These are phyloP conservation scores for Poeciliopsis paucimaculata DNA, from an alignment of 2,797 vertebrate genomes.

Conservation along the genomic window DNA sequence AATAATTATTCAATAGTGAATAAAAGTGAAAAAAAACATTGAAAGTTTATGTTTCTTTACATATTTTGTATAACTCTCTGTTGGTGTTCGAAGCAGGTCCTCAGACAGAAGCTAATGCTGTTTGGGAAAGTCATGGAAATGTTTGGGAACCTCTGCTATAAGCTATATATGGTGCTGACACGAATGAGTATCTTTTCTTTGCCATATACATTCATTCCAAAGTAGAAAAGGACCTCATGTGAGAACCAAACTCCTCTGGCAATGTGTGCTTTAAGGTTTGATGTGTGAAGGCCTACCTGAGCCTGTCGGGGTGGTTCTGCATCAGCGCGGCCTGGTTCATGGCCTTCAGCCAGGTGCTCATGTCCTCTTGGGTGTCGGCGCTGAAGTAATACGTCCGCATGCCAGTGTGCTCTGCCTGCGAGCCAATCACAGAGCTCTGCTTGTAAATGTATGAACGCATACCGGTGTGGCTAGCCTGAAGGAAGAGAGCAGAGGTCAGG, in stretches of 20 bases:
- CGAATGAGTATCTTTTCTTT: too few species aligned
- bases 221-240: background rate
- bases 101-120: too few species aligned
- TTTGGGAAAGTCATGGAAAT: too few species aligned
- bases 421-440: slow-evolving; percentile 88
- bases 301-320: slow-evolving; percentile 75
- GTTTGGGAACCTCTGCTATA: too few species aligned
- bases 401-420: slow-evolving; percentile 90
- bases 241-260: background rate
- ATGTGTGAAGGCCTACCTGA: slow-evolving; percentile 39
- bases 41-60: too few species aligned
- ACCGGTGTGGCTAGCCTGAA: slow-evolving; percentile 90
- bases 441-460: slow-evolving; percentile 92
- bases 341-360: slow-evolving; percentile 91
- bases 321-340: slow-evolving; percentile 94
- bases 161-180: too few species aligned
- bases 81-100: too few species aligned
- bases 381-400: slow-evolving; percentile 98
- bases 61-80: too few species aligned
- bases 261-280: background rate
- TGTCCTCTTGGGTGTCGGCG: slow-evolving; percentile 93
- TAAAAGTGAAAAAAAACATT: too few species aligned
- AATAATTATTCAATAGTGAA: too few species aligned
- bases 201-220: too few species aligned
- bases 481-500: slow-evolving; percentile 37